A percentile compares a stretch with the other conserved stretches of the same genome.
phyloP scores from a whole-genome alignment of 2,888 invertebrate species.

The Zhuqinia jingwanae region DNA sequence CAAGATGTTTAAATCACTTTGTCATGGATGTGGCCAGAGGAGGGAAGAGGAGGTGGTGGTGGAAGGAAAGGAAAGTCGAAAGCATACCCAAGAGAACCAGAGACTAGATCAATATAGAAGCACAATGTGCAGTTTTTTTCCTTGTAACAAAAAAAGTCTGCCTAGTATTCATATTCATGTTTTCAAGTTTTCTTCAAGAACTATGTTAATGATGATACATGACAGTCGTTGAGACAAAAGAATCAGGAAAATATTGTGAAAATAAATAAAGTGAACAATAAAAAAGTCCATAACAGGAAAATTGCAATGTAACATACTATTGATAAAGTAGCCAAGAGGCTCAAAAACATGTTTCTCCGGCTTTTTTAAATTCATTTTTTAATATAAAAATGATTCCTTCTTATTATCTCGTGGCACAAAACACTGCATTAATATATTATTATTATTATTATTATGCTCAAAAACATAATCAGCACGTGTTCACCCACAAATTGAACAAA shows the following conservation, averaged over 20 bases:
- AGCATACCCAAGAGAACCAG: not conserved
- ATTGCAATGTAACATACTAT: not conserved
- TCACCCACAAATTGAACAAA: slow-evolving; percentile 47
- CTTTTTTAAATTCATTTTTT: not conserved
- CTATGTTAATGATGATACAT: slow-evolving; percentile 17
- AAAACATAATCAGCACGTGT: slow-evolving; percentile 59
- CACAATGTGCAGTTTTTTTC: too few species aligned
- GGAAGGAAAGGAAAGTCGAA: not conserved
- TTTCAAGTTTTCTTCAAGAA: not conserved
- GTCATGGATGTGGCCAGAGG: slow-evolving; percentile 25
- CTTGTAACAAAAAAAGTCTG: not conserved
- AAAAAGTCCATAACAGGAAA: not conserved
- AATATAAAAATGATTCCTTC: slow-evolving; percentile 22
- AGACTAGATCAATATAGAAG: not conserved
- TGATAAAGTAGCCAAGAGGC: slow-evolving; percentile 14
- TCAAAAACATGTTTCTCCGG: slow-evolving; percentile 30
- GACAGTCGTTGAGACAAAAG: not conserved
- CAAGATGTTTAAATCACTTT: slow-evolving; percentile 3
- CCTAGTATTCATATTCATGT: not conserved
- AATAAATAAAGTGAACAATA: not conserved
- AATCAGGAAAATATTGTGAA: not conserved
- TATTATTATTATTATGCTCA: slow-evolving; percentile 18
- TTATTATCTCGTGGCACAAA: too few species aligned
- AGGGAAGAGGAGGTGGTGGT: slow-evolving; percentile 6
- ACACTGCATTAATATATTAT: too few species aligned